Evolutionary conservation across 2,797 vertebrate genomes (phyloP).

Genomic region (Loris lydekkerianus): DNA sequence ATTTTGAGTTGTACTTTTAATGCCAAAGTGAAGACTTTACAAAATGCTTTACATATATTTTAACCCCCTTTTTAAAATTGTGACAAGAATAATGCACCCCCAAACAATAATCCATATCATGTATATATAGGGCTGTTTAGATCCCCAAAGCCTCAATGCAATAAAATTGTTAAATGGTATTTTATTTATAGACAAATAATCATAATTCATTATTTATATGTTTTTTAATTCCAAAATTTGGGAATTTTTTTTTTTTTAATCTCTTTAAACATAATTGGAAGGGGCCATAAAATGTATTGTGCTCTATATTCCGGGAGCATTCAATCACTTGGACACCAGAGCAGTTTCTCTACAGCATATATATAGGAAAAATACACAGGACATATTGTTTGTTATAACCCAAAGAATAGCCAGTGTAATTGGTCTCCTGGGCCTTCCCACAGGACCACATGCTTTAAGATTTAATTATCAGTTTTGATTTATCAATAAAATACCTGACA

Average conservation of each 20-base stretch:
- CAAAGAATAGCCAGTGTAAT: background rate
- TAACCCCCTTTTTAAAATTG: slow-evolving; percentile 72
- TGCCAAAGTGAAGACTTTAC: slow-evolving; percentile 50
- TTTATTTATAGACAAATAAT: background rate
- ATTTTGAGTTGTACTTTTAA: slow-evolving; percentile 34
- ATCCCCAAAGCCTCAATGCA: slow-evolving; percentile 77
- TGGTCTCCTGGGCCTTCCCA: background rate
- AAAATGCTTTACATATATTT: slow-evolving; percentile 78
- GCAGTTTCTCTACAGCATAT: background rate
- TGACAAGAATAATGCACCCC: slow-evolving; percentile 53
- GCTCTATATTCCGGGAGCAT: background rate
- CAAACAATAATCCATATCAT: slow-evolving; percentile 43
- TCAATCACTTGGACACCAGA: background rate
- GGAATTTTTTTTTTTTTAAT: background rate
- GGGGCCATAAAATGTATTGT: background rate
- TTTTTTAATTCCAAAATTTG: background rate
- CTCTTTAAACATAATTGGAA: background rate
- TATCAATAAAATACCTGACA: background rate
- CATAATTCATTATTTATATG: background rate
- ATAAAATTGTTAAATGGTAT: slow-evolving; percentile 87
- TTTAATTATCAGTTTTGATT: background rate
- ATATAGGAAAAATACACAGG: background rate
- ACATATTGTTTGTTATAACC: background rate
- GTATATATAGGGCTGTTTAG: slow-evolving; percentile 40
- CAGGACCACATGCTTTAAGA: background rate